Evolutionary conservation across 1,140 invertebrate genomes (phyloP), one percentile per base, ranked within the genome.

Genomic region (Drosophila carrolli): DNA sequence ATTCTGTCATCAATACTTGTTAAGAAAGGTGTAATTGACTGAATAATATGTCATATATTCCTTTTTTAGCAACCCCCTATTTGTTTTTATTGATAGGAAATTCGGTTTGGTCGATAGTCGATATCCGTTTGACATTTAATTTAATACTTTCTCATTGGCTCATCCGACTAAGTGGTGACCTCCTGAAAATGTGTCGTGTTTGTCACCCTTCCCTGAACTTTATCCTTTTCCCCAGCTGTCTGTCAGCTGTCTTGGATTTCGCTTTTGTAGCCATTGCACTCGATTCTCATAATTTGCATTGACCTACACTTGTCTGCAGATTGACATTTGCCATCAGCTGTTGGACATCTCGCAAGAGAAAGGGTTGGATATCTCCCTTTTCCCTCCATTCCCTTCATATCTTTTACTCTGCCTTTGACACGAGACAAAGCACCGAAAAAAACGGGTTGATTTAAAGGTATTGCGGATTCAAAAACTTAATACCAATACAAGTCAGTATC

Each of bases 261-360:
- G 29, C 55, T 70, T 71, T 43, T 29, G 50, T 9, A 35, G 27
- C 57, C 66, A 60, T 32, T 29, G 23, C 46, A 32, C 35, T 54
- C 56, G 70, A 72, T 72, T 35, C 70, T 73, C 57, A 74, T 74
- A 62, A 73, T 75, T 75, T 75, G 72, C 72, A 75, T 75, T 75
- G 72, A 73, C 68, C 72, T 74, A 73, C 72, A 61, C 57, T 65
- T 65, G 57, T 62, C 57, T 32, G 56, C 37, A 48, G 55, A 74
- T 60, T 74, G 71, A 74, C 71, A 55, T 62, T 70, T 70, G 29
- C 57, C 65, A 51, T 61, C 57, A 53, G 65, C 48, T 46, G 68
- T 59, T 70, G 66, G 68, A 70, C 65, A 70, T 70, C 38, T 68
- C 67, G 14, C 27, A 37, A n/a, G 14, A 11, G 46, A 11, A 35